Evolutionary conservation across 2,113 vertebrate species (phyloP).

Genomic region (Ailuropoda melanoleuca): DNA sequence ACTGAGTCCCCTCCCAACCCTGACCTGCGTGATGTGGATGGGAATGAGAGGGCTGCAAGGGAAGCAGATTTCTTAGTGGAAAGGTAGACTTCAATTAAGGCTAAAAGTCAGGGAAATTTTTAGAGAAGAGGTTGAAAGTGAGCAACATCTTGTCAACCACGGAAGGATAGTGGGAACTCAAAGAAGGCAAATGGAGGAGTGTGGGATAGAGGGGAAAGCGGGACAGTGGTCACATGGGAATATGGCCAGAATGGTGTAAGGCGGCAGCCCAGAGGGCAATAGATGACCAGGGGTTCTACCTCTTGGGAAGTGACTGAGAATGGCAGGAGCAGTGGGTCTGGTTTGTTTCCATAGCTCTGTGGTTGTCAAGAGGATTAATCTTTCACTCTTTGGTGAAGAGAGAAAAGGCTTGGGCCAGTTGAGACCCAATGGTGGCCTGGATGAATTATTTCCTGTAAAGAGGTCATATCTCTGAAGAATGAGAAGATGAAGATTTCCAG

Average conservation of each 20-base stretch:
- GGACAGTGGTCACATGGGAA: neutral
- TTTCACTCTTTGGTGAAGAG: neutral
- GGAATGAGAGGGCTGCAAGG: neutral
- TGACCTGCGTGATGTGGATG: neutral
- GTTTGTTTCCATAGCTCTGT: neutral
- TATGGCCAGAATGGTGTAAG: neutral
- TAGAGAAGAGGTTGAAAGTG: neutral
- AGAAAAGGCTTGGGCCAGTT: neutral
- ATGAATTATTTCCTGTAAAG: neutral
- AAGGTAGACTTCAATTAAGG: neutral
- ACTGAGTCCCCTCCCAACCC: neutral
- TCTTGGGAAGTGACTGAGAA: neutral
- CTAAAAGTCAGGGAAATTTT: neutral
- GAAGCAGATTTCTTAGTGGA: neutral
- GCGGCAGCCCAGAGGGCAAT: neutral
- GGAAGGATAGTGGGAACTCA: neutral
- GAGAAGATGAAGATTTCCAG: neutral
- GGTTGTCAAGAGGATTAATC: neutral
- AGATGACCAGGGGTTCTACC: neutral
- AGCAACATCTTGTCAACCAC: neutral
- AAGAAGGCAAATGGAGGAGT: neutral
- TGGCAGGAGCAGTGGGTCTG: too few relatives aligned
- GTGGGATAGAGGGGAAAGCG: neutral
- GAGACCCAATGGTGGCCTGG: neutral
- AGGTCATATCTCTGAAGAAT: neutral